Evolutionary conservation across 2,888 invertebrate species (phyloP).

Genomic region (Zelleria hepariella): DNA sequence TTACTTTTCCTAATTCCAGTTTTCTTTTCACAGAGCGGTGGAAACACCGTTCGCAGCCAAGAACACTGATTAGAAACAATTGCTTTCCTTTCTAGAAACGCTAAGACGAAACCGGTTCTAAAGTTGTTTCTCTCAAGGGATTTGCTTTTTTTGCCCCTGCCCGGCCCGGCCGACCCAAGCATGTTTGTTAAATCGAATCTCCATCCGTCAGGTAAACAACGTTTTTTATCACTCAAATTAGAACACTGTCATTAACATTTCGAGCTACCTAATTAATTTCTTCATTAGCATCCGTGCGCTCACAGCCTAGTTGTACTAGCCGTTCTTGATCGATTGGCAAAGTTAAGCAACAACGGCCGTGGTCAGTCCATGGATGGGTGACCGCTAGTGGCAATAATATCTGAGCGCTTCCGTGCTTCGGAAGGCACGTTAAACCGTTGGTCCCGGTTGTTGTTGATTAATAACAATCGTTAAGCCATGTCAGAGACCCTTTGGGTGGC

Average conservation of each 20-base stretch:
- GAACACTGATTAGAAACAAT: conserved; percentile 8
- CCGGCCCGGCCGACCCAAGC: neutral
- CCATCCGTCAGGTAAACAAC: conserved; percentile 1
- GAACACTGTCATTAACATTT: neutral
- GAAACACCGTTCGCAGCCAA: neutral
- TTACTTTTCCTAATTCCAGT: neutral
- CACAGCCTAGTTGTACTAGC: too few relatives aligned
- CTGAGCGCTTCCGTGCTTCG: too few relatives aligned
- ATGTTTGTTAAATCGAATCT: conserved; percentile 1
- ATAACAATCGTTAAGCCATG: too few relatives aligned
- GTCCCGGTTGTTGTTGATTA: too few relatives aligned
- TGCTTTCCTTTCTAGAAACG: conserved; percentile 8
- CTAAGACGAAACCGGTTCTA: conserved; percentile 1
- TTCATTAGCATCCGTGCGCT: neutral
- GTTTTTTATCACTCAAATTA: conserved; percentile 1
- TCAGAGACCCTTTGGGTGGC: too few relatives aligned
- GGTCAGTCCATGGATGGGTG: too few relatives aligned
- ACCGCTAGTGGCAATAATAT: too few relatives aligned
- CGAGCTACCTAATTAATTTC: conserved; percentile 2
- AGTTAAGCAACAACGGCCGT: too few relatives aligned
- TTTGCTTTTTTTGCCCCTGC: neutral
- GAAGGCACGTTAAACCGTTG: too few relatives aligned
- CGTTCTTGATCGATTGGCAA: too few relatives aligned
- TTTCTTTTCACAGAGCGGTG: neutral
- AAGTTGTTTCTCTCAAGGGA: conserved; percentile 5